A percentile compares a stretch with the other conserved stretches of the same genome.
These are phyloP conservation scores for Cydia amplana DNA, from an alignment of 1,140 invertebrate species.

Conservation along the genomic window DNA sequence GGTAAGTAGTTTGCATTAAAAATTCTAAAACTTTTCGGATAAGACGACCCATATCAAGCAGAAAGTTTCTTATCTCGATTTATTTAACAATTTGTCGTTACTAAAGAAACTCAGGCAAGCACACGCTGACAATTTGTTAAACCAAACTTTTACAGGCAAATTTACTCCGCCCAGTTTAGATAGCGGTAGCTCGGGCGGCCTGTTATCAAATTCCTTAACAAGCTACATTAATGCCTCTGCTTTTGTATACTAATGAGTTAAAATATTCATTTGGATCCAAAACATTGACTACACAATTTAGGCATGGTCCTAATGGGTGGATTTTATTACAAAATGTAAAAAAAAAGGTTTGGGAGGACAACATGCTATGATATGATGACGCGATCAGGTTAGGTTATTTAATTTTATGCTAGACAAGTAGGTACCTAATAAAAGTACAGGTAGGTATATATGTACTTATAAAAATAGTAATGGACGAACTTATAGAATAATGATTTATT, in stretches of 20 bases:
- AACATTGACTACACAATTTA: background rate
- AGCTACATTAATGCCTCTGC: background rate
- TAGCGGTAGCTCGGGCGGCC: background rate
- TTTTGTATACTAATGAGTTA: conserved; percentile 27
- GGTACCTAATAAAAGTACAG: no score
- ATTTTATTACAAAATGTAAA: no score
- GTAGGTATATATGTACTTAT: no score
- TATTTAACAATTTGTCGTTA: conserved; percentile 20
- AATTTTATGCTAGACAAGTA: no score
- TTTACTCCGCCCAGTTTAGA: conserved; percentile 19
- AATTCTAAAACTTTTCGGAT: background rate
- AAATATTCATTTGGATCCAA: background rate
- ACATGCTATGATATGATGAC: no score
- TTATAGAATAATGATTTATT: no score
- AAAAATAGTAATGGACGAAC: no score
- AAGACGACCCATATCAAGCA: background rate
- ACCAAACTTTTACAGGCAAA: conserved; percentile 10
- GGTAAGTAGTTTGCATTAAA: background rate
- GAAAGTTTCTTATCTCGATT: background rate
- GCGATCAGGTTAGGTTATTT: no score
- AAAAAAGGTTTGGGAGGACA: no score
- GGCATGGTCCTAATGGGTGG: background rate
- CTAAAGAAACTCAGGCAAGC: background rate
- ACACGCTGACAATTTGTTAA: conserved; percentile 22
- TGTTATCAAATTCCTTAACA: conserved; percentile 12